Conservation (phyloP, 1,140 invertebrate genomes). For the Lepidotrigona ventralis region DNA sequence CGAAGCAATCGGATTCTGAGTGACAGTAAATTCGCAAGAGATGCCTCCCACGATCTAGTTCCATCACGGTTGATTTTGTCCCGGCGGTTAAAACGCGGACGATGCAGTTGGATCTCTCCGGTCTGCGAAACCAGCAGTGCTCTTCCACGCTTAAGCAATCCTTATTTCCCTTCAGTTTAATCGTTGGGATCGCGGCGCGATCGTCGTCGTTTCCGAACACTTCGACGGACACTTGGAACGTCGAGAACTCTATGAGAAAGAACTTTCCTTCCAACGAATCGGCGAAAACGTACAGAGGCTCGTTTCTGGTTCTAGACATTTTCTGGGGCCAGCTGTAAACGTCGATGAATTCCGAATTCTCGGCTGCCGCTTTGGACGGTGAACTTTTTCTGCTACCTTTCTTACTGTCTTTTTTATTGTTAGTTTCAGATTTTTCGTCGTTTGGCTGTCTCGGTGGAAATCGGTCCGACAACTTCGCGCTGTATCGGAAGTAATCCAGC, state of each 20-base stretch:
- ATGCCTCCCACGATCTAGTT: conserved; percentile 68
- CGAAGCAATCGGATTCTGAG: conserved; percentile 56
- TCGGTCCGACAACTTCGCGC: conserved; percentile 61
- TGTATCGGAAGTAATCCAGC: conserved; percentile 62
- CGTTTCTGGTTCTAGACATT: conserved; percentile 61
- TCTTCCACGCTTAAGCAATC: conserved; percentile 61
- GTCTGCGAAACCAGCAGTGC: conserved; percentile 62
- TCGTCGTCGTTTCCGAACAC: background rate
- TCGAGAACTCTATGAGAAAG: conserved; percentile 67
- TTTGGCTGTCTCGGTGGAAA: background rate
- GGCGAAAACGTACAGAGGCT: conserved; percentile 73
- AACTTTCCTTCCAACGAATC: conserved; percentile 71
- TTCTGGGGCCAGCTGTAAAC: conserved; percentile 46
- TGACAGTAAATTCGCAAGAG: conserved; percentile 67
- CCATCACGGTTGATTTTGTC: conserved; percentile 59
- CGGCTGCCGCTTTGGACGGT: background rate
- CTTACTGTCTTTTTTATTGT: conserved; percentile 33
- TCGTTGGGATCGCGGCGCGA: fast-evolving
- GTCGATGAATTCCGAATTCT: conserved; percentile 9
- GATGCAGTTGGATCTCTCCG: conserved; percentile 35
- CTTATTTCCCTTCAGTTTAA: background rate
- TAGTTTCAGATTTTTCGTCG: conserved; percentile 32
- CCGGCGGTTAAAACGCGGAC: conserved; percentile 63
- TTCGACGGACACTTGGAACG: background rate
- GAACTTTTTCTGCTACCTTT: conserved; percentile 22